These are phyloP conservation scores for Parauchenoglanis ngamensis DNA, from an alignment of 2,797 vertebrate species.

Conservation along the genomic window DNA sequence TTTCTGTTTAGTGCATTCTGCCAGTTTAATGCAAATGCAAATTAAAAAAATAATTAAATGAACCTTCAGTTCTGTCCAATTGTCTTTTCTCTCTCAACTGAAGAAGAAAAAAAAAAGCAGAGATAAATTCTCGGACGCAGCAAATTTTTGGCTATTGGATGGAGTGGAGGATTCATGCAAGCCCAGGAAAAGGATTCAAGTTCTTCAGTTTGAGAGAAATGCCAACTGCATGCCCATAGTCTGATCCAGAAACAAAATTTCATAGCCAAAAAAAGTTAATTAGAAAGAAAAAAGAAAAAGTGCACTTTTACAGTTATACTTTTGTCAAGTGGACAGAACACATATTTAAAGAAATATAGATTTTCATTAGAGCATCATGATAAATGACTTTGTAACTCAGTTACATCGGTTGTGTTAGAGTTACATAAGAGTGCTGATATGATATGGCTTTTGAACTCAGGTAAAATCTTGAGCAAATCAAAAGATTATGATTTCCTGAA, in stretches of 20 bases:
- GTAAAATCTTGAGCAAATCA: background rate
- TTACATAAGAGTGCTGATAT: background rate
- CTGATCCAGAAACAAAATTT: background rate
- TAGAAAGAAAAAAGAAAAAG: background rate
- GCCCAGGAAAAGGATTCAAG: constrained; percentile 23
- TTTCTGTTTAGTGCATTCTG: background rate
- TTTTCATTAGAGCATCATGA: background rate
- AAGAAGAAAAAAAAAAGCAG: constrained; percentile 1
- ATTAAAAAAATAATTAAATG: background rate
- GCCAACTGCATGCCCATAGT: background rate
- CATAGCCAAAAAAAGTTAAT: background rate
- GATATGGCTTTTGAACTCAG: background rate
- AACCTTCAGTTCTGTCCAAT: background rate
- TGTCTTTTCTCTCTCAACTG: background rate
- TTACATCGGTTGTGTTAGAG: background rate
- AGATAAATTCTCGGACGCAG: constrained; percentile 3
- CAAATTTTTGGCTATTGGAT: constrained; percentile 7
- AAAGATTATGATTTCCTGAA: background rate
- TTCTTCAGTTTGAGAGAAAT: constrained; percentile 23
- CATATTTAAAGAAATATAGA: background rate
- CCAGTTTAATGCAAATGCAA: background rate
- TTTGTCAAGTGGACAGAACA: background rate
- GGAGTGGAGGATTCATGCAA: constrained; percentile 1
- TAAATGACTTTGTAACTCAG: background rate
- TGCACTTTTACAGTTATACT: background rate